phyloP scores from a whole-genome alignment of 2,888 invertebrate genomes.

The Boloria euphrosyne region DNA sequence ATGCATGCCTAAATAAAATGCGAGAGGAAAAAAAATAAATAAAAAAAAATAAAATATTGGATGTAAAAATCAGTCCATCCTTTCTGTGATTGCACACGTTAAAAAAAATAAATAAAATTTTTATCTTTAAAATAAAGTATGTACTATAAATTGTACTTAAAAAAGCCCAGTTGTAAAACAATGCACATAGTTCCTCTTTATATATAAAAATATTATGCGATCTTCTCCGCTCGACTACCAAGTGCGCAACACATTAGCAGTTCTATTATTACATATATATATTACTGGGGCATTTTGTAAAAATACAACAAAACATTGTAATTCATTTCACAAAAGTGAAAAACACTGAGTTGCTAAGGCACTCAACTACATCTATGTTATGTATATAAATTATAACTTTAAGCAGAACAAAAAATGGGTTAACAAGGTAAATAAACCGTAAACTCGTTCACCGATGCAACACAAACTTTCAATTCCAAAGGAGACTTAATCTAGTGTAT shows the following conservation, averaged over 20 bases:
- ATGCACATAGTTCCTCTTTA: conserved; percentile 51
- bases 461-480: conserved; percentile 76
- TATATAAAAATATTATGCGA: conserved; percentile 49
- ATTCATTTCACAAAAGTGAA: conserved; percentile 49
- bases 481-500: conserved; percentile 74
- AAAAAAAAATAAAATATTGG: conserved; percentile 49
- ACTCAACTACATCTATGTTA: conserved; percentile 76
- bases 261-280: too few relatives aligned
- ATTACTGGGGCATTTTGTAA: conserved; percentile 27
- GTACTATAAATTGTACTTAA: conserved; percentile 56
- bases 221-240: conserved; percentile 42
- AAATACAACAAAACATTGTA: conserved; percentile 34
- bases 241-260: conserved; percentile 31
- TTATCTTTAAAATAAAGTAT: conserved; percentile 51
- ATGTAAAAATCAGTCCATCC: conserved; percentile 77
- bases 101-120: conserved; percentile 59
- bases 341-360: conserved; percentile 80
- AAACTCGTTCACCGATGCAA: conserved; percentile 71
- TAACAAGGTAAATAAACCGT: conserved; percentile 48
- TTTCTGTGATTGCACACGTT: conserved; percentile 70
- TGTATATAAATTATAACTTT: conserved; percentile 67
- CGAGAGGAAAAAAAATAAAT: conserved; percentile 53
- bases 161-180: conserved; percentile 41
- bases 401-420: conserved; percentile 58
- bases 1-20: conserved; percentile 51